Evolutionary conservation across 2,888 invertebrate genomes (phyloP), one percentile per base, ranked within the genome.

Genomic region (Pilophorus perplexus): DNA sequence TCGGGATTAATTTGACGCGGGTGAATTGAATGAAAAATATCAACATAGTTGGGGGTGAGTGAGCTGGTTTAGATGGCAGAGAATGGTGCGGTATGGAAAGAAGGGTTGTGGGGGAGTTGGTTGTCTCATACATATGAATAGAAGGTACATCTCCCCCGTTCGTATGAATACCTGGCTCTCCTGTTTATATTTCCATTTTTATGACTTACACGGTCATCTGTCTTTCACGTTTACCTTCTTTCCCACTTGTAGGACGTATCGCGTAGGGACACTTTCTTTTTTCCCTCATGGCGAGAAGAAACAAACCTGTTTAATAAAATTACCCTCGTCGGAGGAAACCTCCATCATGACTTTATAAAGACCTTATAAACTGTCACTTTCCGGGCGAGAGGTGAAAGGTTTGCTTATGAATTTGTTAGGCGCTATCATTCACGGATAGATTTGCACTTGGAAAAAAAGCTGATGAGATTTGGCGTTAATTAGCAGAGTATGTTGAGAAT

Each of bases 121-220:
- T 52, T 52, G 28, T 28, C 54, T 65, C 64, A 65, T 65, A 52
- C 64, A 65, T 65, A 65, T 65, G 64, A 65, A 65, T 65, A 65
- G 52, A 54, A 38, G 42, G 42, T 14, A n/a, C 40, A 40, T 52
- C 40, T n/a, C 40, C 42, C 38, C 6, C 38, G 37, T 62, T 40
- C 64, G 54, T 54, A 65, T 65, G 64, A 65, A 65, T 65, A 54
- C 64, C 64, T 42, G 12, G n/a, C 25, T 40, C 52, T 65, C 52
- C 64, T 65, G 64, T 65, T 65, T 65, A 65, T 65, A 65, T 65
- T 65, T 65, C 64, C 64, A 65, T 65, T 65, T 64, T 65, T 65
- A 65, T 65, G 64, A 65, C 64, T 65, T 65, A 65, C 64, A 65
- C 64, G 64, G 64, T 54, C 64, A 65, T 65, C 64, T 65, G 64